phyloP scores from a whole-genome alignment of 2,797 vertebrate genomes.

The Pangasius larnaudii region DNA sequence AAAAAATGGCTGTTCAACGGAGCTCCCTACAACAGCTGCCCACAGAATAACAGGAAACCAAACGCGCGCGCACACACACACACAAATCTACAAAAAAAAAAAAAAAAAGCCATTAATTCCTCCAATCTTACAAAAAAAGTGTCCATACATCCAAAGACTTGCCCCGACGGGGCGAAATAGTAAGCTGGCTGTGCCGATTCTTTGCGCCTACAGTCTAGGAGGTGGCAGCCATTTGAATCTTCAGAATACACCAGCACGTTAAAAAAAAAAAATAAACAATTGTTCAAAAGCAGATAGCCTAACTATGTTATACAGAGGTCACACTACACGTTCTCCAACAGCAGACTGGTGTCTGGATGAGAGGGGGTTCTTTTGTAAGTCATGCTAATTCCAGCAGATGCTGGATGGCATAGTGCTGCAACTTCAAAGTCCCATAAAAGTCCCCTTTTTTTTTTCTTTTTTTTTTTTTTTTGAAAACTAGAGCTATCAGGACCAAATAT shows the following conservation, averaged over 20 bases:
- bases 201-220: slow-evolving; percentile 44
- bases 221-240: slow-evolving; percentile 66
- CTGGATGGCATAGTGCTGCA: slow-evolving; percentile 45
- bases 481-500: slow-evolving; percentile 42
- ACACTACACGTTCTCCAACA: slow-evolving; percentile 80
- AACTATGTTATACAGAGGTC: slow-evolving; percentile 70
- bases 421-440: slow-evolving; percentile 40
- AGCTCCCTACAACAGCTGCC: slow-evolving; percentile 84
- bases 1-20: slow-evolving; percentile 72
- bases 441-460: slow-evolving; percentile 8
- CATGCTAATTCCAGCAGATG: slow-evolving; percentile 43
- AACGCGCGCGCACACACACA: slow-evolving; percentile 72
- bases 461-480: slow-evolving; percentile 41
- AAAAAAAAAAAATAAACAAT: slow-evolving; percentile 65
- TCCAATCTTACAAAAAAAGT: slow-evolving; percentile 69
- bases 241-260: slow-evolving; percentile 65
- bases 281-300: slow-evolving; percentile 49
- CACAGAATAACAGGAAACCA: slow-evolving; percentile 84
- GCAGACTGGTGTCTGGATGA: slow-evolving; percentile 66
- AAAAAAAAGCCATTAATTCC: slow-evolving; percentile 70
- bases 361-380: slow-evolving; percentile 34
- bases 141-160: slow-evolving; percentile 69
- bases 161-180: slow-evolving; percentile 58
- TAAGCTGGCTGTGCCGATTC: slow-evolving; percentile 53
- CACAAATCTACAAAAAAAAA: slow-evolving; percentile 67